These are phyloP conservation scores for Branchellion lobata DNA, from an alignment of 2,888 invertebrate species.

Conservation along the genomic window DNA sequence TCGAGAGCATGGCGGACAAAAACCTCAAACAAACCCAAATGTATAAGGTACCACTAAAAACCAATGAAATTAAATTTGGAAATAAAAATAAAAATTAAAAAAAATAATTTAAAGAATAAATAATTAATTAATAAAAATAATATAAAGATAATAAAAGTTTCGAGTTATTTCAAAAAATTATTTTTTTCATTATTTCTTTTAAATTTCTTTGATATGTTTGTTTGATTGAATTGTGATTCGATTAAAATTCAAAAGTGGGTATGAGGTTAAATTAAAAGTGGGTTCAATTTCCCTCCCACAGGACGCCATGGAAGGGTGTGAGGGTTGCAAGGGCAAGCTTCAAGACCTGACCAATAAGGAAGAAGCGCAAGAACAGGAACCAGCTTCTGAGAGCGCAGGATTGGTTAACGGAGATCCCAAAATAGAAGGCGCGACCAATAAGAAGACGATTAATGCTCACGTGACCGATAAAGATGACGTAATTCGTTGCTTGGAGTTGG, in stretches of 20 bases:
- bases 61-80: no score
- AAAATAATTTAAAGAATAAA: no score
- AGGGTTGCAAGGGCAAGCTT: slow-evolving; percentile 54
- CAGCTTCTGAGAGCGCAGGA: slow-evolving; percentile 53
- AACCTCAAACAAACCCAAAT: no score
- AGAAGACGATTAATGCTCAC: slow-evolving; percentile 53
- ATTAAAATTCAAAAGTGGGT: no score
- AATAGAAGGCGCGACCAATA: slow-evolving; percentile 54
- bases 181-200: not conserved
- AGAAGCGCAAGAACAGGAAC: slow-evolving; percentile 38
- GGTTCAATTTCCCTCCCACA: no score
- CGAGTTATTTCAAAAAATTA: no score
- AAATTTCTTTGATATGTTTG: slow-evolving; percentile 2
- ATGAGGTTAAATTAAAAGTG: no score
- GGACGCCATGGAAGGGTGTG: slow-evolving; percentile 43
- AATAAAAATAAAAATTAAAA: no score
- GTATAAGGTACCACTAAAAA: not conserved
- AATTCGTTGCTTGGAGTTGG: slow-evolving; percentile 81
- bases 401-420: slow-evolving; percentile 57
- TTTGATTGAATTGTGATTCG: no score
- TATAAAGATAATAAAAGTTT: no score
- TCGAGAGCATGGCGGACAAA: no score
- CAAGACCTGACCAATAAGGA: slow-evolving; percentile 55
- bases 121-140: no score
- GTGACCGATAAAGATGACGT: slow-evolving; percentile 56